Evolutionary conservation across 2,888 invertebrate genomes (phyloP).

Genomic region (Drosophila macrothrix): DNA sequence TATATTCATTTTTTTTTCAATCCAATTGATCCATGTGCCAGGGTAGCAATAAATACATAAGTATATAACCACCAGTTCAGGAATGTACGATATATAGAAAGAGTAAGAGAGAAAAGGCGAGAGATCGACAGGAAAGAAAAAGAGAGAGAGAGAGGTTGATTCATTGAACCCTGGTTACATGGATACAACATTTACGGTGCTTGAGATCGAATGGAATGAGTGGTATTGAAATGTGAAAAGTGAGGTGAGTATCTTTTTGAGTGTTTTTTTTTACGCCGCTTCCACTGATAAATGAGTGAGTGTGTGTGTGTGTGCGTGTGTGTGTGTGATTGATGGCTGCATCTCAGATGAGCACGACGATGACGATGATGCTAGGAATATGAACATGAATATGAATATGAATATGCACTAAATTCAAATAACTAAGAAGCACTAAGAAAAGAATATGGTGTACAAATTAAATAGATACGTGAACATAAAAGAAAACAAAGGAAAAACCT

Average conservation of each 20-base stretch:
- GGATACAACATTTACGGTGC: conserved; percentile 21
- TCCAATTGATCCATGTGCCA: conserved; percentile 39
- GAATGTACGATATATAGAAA: not conserved
- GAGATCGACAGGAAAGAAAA: not conserved
- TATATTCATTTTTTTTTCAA: conserved; percentile 6
- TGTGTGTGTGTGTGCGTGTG: conserved; percentile 4
- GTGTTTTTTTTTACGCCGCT: conserved; percentile 24
- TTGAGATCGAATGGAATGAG: conserved; percentile 12
- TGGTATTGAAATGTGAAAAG: conserved; percentile 12
- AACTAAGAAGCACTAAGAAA: conserved; percentile 54
- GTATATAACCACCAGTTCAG: not conserved
- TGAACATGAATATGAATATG: not conserved
- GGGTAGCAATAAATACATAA: conserved; percentile 1
- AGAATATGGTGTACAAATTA: conserved; percentile 33
- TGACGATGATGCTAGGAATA: not conserved
- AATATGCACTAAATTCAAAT: conserved; percentile 29
- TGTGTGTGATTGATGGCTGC: conserved; percentile 21
- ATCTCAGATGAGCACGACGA: conserved; percentile 9
- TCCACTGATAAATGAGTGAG: conserved; percentile 25
- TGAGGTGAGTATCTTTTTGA: conserved; percentile 18
- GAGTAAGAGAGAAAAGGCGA: not conserved
- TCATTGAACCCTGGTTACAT: conserved; percentile 35
- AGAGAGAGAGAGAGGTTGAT: conserved; percentile 12
- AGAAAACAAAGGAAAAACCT: conserved; percentile 68
- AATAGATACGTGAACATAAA: conserved; percentile 41